Percentiles rank a stretch among this genome's conserved stretches.
These are phyloP conservation scores for Prunella fulvescens DNA, from an alignment of 2,113 vertebrate species.

Conservation along the genomic window DNA sequence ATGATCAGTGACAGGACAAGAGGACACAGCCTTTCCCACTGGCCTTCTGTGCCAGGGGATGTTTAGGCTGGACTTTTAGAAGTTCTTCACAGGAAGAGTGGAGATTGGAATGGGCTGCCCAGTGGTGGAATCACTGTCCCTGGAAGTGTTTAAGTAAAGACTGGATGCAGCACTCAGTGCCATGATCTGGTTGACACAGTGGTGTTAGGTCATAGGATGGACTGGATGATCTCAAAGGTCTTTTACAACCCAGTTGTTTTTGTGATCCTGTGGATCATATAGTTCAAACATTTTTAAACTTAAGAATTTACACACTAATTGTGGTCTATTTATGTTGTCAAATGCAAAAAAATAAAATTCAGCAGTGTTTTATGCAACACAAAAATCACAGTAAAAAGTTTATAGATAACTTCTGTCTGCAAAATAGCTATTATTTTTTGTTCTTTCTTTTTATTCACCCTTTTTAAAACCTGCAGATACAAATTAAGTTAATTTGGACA, in stretches of 20 bases:
- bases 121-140: background rate
- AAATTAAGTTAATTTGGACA: background rate
- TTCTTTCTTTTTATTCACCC: background rate
- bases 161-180: too few species aligned
- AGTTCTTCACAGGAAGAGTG: background rate
- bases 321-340: background rate
- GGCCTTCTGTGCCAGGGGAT: background rate
- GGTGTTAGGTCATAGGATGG: background rate
- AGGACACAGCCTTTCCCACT: background rate
- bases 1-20: background rate
- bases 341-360: background rate
- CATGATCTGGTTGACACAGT: background rate
- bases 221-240: background rate
- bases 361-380: background rate
- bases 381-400: background rate
- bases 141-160: background rate
- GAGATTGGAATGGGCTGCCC: background rate
- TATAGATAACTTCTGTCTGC: background rate
- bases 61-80: background rate
- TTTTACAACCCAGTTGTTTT: background rate
- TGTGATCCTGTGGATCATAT: background rate
- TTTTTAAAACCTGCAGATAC: background rate
- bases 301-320: background rate
- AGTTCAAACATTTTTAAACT: background rate
- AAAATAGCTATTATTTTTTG: background rate